These are phyloP conservation scores for Urophycis tenuis DNA, from an alignment of 2,797 vertebrate species.

Conservation along the genomic window DNA sequence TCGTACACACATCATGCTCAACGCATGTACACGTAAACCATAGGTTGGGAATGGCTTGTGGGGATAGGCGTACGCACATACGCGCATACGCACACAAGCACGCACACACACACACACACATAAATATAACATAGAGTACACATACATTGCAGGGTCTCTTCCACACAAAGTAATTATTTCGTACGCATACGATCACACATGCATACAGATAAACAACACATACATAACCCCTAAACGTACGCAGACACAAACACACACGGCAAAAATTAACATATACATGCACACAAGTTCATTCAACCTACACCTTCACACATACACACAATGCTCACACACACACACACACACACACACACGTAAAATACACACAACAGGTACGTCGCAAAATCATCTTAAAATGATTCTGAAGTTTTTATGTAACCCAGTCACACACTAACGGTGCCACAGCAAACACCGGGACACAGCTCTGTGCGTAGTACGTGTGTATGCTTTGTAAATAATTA, in stretches of 20 bases:
- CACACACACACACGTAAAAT: not conserved
- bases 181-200: no score
- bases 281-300: no score
- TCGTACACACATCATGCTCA: constrained; percentile 3
- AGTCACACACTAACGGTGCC: not conserved
- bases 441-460: not conserved
- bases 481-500: constrained; percentile 24
- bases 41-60: not conserved
- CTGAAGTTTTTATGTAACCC: not conserved
- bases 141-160: not conserved
- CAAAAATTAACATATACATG: not conserved
- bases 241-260: not conserved
- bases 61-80: not conserved
- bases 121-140: not conserved
- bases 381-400: constrained; percentile 1
- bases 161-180: no score
- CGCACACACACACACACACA: not conserved
- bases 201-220: no score
- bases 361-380: not conserved
- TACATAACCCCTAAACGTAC: not conserved
- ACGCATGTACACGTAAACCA: not conserved
- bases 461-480: not conserved
- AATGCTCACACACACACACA: not conserved
- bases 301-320: not conserved
- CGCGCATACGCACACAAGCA: no score